Evolutionary conservation across 2,888 invertebrate genomes (phyloP).

Genomic region (Temnothorax rugatulus): DNA sequence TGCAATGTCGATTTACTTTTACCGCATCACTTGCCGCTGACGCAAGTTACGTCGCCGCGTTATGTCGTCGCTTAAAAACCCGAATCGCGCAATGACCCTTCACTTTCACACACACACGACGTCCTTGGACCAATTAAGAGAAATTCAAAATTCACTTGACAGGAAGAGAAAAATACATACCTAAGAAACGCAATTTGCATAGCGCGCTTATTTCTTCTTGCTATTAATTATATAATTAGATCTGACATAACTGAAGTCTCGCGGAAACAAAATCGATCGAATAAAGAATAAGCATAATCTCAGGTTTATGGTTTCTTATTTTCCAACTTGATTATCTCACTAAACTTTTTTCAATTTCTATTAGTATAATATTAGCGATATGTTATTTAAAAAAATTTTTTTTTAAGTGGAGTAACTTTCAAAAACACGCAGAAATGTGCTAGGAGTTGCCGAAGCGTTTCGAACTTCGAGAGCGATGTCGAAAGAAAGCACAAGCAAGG

Average conservation of each 20-base stretch:
- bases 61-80: constrained; percentile 18
- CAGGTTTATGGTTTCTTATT: neutral
- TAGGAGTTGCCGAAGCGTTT: neutral
- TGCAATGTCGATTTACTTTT: constrained; percentile 30
- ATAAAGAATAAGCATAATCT: neutral
- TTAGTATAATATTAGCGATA: neutral
- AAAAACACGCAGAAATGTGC: neutral
- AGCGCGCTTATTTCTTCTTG: neutral
- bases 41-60: constrained; percentile 21
- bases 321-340: neutral
- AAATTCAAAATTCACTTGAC: neutral
- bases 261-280: neutral
- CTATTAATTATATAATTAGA: neutral
- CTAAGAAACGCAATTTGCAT: neutral
- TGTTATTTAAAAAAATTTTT: neutral
- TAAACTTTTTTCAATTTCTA: neutral
- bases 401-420: neutral
- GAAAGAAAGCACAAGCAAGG: constrained; percentile 30
- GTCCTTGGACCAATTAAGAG: constrained; percentile 42
- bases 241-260: neutral
- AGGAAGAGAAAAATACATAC: neutral
- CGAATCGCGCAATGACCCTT: constrained; percentile 43
- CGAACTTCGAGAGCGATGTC: neutral
- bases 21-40: constrained; percentile 13
- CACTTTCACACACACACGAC: constrained; percentile 25